A percentile compares a stretch with the other conserved stretches of the same genome.
Evolutionary conservation across 2,113 vertebrate genomes (phyloP).

Genomic region (Ptilorrhoa leucosticta): DNA sequence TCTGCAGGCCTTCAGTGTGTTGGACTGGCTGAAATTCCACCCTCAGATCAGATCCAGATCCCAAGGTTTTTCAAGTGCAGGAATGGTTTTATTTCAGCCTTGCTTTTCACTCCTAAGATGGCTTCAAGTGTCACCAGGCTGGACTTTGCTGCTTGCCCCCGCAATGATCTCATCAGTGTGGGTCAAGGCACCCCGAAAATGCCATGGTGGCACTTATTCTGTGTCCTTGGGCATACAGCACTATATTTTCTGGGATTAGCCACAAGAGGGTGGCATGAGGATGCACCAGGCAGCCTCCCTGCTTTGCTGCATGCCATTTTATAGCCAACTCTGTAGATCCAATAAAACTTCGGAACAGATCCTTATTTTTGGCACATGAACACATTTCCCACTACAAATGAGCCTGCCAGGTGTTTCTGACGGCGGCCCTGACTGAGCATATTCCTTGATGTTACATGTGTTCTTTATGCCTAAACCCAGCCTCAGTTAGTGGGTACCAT

Average conservation of each 20-base stretch:
- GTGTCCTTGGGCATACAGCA: rapidly evolving
- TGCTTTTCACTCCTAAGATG: not conserved
- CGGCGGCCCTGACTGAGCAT: not conserved
- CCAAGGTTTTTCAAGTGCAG: not conserved
- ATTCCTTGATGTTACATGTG: not conserved
- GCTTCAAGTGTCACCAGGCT: not conserved
- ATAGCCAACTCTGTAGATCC: not conserved
- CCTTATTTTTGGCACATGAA: not conserved
- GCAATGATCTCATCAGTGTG: rapidly evolving
- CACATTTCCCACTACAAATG: not conserved
- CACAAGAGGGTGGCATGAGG: constrained; percentile 60
- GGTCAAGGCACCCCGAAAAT: rapidly evolving
- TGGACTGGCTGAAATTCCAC: not conserved
- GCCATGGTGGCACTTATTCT: rapidly evolving
- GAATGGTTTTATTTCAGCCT: not conserved
- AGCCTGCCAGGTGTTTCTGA: not conserved
- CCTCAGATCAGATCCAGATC: not conserved
- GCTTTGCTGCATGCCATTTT: not conserved
- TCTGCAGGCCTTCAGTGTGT: not conserved
- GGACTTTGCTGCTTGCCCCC: not conserved
- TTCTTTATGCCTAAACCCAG: not conserved
- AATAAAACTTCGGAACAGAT: not conserved
- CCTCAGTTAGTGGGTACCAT: not conserved
- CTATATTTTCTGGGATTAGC: not conserved
- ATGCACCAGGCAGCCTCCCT: not conserved